Percentiles rank a stretch among this genome's conserved stretches.
Conservation (phyloP, 2,888 invertebrate species). For the Hofmannophila pseudospretella region DNA sequence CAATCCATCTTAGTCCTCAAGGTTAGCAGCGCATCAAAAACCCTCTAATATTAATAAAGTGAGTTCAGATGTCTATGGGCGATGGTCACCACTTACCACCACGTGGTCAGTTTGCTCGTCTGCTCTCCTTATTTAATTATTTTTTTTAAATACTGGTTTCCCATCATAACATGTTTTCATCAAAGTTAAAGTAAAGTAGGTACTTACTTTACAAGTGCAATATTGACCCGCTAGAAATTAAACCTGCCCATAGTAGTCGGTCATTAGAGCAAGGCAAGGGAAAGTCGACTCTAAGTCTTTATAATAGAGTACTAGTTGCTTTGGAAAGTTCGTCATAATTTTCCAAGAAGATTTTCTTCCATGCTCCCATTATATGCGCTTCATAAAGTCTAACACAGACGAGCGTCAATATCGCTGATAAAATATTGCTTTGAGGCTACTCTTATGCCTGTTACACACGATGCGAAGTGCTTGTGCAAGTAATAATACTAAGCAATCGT, state of each 20-base stretch:
- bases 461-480: no score
- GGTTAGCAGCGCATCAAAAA: no score
- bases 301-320: slow-evolving; percentile 20
- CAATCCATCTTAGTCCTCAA: no score
- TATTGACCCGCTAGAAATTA: slow-evolving; percentile 25
- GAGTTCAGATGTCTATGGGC: no score
- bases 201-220: slow-evolving; percentile 24
- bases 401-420: neutral
- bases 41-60: no score
- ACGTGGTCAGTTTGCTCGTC: no score
- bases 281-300: slow-evolving; percentile 14
- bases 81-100: no score
- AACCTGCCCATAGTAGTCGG: slow-evolving; percentile 24
- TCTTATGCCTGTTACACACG: no score
- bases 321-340: slow-evolving; percentile 18
- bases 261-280: slow-evolving; percentile 17
- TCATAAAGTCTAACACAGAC: slow-evolving; percentile 1
- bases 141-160: no score
- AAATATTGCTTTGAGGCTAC: no score
- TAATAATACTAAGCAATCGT: no score
- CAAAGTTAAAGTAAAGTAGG: neutral
- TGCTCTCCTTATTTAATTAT: no score
- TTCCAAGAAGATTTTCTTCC: slow-evolving; percentile 32
- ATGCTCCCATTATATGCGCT: slow-evolving; percentile 27
- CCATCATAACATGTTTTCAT: neutral